Percentiles rank a stretch among this genome's conserved stretches.
Conservation (phyloP, 2,797 vertebrate species). For the Myripristis murdjan region DNA sequence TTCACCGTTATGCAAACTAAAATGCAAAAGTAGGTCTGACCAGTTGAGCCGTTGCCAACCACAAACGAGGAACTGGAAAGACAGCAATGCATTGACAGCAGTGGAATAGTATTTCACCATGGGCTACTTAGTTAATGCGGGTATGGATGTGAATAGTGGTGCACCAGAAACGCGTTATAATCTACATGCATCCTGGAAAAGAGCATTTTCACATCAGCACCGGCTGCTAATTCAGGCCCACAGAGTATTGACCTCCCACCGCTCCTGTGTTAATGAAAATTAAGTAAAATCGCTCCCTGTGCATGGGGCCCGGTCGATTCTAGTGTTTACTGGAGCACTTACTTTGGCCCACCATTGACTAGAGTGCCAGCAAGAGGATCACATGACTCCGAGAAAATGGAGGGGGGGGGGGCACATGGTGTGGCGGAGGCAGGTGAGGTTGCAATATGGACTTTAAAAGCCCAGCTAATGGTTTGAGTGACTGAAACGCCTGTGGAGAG, state of each 20-base stretch:
- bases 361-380: constrained; percentile 22
- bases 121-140: neutral
- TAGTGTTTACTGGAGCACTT: constrained; percentile 50
- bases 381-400: constrained; percentile 26
- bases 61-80: neutral
- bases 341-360: constrained; percentile 60
- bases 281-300: constrained; percentile 51
- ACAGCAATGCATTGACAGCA: neutral
- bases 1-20: constrained; percentile 58
- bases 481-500: constrained; percentile 9
- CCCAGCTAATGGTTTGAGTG: constrained; percentile 15
- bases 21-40: constrained; percentile 53
- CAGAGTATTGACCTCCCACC: constrained; percentile 16
- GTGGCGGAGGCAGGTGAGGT: constrained; percentile 55
- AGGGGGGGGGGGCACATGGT: constrained; percentile 43
- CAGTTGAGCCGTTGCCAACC: neutral
- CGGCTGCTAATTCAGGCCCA: neutral
- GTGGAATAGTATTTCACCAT: neutral
- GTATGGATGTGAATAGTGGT: neutral
- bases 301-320: constrained; percentile 49
- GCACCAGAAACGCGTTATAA: neutral
- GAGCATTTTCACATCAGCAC: constrained; percentile 5
- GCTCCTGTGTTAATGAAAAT: constrained; percentile 34
- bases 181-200: neutral
- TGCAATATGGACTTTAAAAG: constrained; percentile 40